Percentiles rank a stretch among this genome's conserved stretches.
These are phyloP conservation scores for Agrotis puta DNA, from an alignment of 2,888 invertebrate genomes.

Conservation along the genomic window DNA sequence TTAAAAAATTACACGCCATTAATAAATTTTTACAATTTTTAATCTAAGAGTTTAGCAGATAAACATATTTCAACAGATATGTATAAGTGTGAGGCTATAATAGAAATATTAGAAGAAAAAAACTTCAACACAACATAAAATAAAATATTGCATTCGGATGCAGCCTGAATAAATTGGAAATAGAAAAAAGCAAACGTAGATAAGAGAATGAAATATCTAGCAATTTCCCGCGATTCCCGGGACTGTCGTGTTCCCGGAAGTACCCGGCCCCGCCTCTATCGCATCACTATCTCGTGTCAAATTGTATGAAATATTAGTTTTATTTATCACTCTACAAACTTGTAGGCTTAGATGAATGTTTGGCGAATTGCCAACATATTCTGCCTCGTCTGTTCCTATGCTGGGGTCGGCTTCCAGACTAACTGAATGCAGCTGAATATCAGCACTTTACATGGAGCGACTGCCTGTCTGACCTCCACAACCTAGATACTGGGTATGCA, in stretches of 20 bases:
- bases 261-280: constrained; percentile 25
- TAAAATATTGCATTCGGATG: background rate
- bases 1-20: no score
- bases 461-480: background rate
- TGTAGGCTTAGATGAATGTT: background rate
- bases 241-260: constrained; percentile 32
- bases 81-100: no score
- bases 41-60: no score
- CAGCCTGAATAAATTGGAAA: background rate
- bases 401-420: background rate
- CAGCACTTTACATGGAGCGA: background rate
- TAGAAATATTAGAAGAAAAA: background rate
- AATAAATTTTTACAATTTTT: no score
- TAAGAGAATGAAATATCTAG: constrained; percentile 23
- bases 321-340: constrained; percentile 25
- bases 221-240: constrained; percentile 49
- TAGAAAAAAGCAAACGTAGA: background rate
- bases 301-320: constrained; percentile 52
- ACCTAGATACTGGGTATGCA: background rate
- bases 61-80: no score
- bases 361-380: constrained; percentile 36
- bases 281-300: constrained; percentile 63
- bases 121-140: background rate
- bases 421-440: background rate
- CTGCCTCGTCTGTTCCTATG: accelerated